phyloP scores from a whole-genome alignment of 2,888 invertebrate genomes.

The Tubulanus polymorphus region DNA sequence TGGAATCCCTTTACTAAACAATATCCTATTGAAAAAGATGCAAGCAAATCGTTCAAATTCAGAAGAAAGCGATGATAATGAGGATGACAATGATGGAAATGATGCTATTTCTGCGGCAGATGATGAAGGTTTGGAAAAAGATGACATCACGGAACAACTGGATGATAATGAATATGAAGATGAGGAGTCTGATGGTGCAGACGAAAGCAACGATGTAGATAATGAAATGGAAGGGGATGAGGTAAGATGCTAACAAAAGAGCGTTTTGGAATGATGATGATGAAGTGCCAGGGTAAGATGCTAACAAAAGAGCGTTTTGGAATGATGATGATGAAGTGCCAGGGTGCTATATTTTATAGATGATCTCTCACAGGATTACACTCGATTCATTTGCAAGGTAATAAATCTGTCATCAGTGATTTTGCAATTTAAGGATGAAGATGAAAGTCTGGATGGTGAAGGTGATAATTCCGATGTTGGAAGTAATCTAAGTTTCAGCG shows the following conservation, averaged over 20 bases:
- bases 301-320: neutral
- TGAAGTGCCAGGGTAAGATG: slow-evolving; percentile 22
- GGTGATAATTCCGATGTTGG: slow-evolving; percentile 13
- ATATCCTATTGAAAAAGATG: slow-evolving; percentile 64
- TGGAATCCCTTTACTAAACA: slow-evolving; percentile 85
- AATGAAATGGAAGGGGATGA: slow-evolving; percentile 19
- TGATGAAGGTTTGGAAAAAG: neutral
- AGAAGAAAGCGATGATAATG: slow-evolving; percentile 16
- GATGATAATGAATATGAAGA: slow-evolving; percentile 15
- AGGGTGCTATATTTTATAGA: no score
- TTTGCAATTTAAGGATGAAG: no score
- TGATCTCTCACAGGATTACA: no score
- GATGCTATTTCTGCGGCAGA: slow-evolving; percentile 3
- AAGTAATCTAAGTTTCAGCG: slow-evolving; percentile 10
- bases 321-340: slow-evolving; percentile 17
- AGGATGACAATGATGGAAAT: slow-evolving; percentile 8
- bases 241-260: slow-evolving; percentile 18
- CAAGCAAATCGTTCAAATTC: slow-evolving; percentile 16
- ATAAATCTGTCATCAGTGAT: no score
- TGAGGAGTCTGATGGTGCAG: slow-evolving; percentile 17
- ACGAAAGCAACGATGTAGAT: slow-evolving; percentile 9
- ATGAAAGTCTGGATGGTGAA: slow-evolving; percentile 42
- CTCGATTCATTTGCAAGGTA: no score
- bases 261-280: slow-evolving; percentile 9
- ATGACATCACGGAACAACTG: neutral